phyloP scores from a whole-genome alignment of 2,113 vertebrate species.

The Sciurus niger region DNA sequence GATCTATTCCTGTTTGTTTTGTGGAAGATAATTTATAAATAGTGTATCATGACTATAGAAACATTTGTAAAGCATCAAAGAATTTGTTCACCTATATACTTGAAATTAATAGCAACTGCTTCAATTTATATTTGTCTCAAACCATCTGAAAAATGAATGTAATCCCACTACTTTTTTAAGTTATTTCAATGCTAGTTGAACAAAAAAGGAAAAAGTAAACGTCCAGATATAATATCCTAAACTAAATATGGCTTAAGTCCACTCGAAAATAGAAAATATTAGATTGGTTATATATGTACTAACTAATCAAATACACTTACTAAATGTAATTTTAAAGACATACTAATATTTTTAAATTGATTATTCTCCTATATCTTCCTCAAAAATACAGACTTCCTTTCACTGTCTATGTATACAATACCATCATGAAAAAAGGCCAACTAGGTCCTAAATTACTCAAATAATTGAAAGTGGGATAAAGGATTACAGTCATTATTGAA shows the following conservation, averaged over 20 bases:
- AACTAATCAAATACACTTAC: not conserved
- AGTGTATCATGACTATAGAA: not conserved
- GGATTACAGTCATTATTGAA: not conserved
- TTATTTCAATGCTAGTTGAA: not conserved
- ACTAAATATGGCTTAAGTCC: not conserved
- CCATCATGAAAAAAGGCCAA: slow-evolving; percentile 35
- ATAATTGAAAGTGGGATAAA: not conserved
- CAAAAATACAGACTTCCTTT: slow-evolving; percentile 46
- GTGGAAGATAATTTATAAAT: slow-evolving; percentile 10
- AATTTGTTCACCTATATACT: not conserved
- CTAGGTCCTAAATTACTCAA: not conserved
- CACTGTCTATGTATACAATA: not conserved
- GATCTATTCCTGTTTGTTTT: slow-evolving; percentile 31
- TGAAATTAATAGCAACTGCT: slow-evolving; percentile 44
- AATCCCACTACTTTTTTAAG: not conserved
- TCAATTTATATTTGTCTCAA: slow-evolving; percentile 30
- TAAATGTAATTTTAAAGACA: not conserved
- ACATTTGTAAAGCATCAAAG: slow-evolving; percentile 5
- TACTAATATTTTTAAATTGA: not conserved
- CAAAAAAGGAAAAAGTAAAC: slow-evolving; percentile 24
- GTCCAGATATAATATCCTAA: not conserved
- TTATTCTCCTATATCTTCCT: not conserved
- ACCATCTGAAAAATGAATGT: not conserved
- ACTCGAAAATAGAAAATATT: slow-evolving; percentile 36
- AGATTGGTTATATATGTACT: not conserved